Base-by-base conservation (phyloP, 2,113 vertebrate species). In the Ariopsis seemanni region DNA sequence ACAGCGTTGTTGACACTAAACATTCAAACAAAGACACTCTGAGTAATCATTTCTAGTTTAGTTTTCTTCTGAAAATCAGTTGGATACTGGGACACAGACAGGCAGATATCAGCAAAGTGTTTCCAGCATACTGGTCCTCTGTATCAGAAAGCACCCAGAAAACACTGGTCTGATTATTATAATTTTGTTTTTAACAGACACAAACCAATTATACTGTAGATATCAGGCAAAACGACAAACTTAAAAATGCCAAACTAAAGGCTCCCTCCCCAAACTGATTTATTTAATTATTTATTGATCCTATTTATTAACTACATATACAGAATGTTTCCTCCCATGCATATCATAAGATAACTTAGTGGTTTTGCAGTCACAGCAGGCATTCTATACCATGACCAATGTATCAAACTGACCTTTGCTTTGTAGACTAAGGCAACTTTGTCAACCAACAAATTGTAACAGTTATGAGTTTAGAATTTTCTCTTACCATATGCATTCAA, bases 371-470 rank as follows among this genome's bases (percentile, higher is more conserved):
- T 79, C 34, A 7, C 5, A 81, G 55, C 55, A 78, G 85, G 67
- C 71, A 55, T 84, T 75, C 8, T 11, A 50, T 63, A 67, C 42
- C 65, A 82, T 84, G 82, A 63, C 52, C 60, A 27, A 80, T 20
- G 34, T 42, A 74, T 84, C 80, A 78, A n/a, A 74, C 52, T 20
- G 48, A 53, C 67, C 77, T 52, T 72, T 55, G 63, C 79, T 82
- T 63, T 62, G 84, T 52, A 69, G 14, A 18, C 69, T 62, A 42
- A 34, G 75, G 42, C 67, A 27, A 18, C 25, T 15, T 12, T 69
- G 85, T 79, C 86, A n/a, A 75, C 84, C 80, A 86, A 62, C 60
- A 83, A 83, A 63, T 58, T 60, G 84, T 84, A 18, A 82, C 72
- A 81, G 78, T 84, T 34, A 58, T 22, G 65, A 81, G 27, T 72